Evolutionary conservation across 1,140 invertebrate genomes (phyloP), one percentile per base, ranked within the genome.

Genomic region (Ephestia elutella): DNA sequence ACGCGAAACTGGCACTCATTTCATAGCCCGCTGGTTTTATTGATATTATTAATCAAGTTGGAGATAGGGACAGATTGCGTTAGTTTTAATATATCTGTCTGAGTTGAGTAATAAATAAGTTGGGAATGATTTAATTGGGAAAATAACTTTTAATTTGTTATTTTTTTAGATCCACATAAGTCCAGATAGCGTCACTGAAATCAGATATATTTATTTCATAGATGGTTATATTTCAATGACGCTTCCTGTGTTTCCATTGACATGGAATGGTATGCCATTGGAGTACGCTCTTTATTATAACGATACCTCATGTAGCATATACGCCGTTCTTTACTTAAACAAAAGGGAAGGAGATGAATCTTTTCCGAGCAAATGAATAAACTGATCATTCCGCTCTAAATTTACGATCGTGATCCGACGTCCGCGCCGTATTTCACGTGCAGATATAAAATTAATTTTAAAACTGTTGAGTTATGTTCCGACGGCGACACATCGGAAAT

Each of bases 401-500:
- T 44, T 44, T 44, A 44, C 38, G 38, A 17, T 17, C 38, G 38
- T 44, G 38, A 44, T 44, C 38, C 38, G 38, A n/a, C 38, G 38
- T 15, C 38, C 38, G n/a, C 13, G 38, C 38, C 13, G 38, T 44
- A 44, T 15, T 44, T 44, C 38, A 44, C 13, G 7, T 15, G 38
- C n/a, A 44, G 38, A 44, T 44, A 44, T 44, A 44, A 17, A 44
- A 44, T 44, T 44, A 44, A 44, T 44, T 44, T 44, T 44, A 44
- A 44, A 44, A 44, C 38, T 44, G 38, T 32, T 44, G 38, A 44
- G 38, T 44, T 44, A 44, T 44, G 38, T 44, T 44, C 38, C 13
- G 15, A 17, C 38, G 13, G 38, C 38, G 38, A 44, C 38, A 44
- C n/a, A 44, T 44, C 38, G 38, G 38, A 44, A 44, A 44, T 44